These are phyloP conservation scores for Abramis brama DNA, from an alignment of 2,113 vertebrate genomes.

Conservation along the genomic window DNA sequence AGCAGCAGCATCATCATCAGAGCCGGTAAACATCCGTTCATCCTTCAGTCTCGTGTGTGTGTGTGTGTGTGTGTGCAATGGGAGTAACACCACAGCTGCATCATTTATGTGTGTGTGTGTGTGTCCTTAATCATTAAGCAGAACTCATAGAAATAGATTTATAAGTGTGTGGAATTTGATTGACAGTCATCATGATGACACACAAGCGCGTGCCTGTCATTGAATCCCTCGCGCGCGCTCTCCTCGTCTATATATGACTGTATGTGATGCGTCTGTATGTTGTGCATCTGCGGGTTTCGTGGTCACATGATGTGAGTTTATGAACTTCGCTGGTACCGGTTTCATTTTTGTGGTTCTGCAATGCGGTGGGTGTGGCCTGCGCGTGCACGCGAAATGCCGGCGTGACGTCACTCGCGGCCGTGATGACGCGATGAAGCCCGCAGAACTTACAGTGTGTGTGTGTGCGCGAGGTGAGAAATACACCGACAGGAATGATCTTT, in stretches of 20 bases:
- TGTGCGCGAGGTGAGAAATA: too few species aligned
- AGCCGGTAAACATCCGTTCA: too few species aligned
- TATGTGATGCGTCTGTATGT: background rate
- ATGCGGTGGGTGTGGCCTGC: slow-evolving; percentile 68
- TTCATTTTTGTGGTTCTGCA: slow-evolving; percentile 60
- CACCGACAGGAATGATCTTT: too few species aligned
- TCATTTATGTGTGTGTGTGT: background rate
- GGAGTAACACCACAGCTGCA: background rate
- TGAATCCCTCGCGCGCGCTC: background rate
- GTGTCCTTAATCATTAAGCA: background rate
- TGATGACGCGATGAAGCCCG: background rate
- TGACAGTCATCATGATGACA: background rate
- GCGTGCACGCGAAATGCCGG: slow-evolving; percentile 14
- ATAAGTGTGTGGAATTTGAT: background rate
- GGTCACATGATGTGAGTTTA: slow-evolving; percentile 48
- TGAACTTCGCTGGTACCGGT: slow-evolving; percentile 48
- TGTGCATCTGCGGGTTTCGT: background rate
- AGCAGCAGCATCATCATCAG: too few species aligned
- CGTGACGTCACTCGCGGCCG: background rate
- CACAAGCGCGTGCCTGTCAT: background rate
- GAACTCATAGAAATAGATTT: background rate
- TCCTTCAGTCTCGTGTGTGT: background rate
- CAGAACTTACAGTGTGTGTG: too few species aligned
- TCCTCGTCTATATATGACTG: background rate
- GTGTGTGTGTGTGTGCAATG: background rate